Evolutionary conservation across 2,888 invertebrate genomes (phyloP).

Genomic region (Parnassius apollo): DNA sequence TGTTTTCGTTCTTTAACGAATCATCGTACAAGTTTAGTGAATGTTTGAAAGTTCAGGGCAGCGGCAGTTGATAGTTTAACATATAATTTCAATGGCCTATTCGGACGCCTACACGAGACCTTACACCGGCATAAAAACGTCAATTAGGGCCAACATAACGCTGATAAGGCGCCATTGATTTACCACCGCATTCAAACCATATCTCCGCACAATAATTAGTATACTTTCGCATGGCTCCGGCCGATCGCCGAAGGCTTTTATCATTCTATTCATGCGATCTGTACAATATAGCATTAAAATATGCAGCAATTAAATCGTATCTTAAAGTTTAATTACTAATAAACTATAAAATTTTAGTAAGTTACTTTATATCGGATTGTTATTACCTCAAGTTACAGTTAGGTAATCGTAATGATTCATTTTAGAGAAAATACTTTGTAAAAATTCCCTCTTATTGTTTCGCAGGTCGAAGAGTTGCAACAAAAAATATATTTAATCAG

Average conservation of each 20-base stretch:
- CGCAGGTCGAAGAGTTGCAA: too few species aligned
- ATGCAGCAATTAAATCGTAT: constrained; percentile 10
- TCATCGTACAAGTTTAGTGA: too few species aligned
- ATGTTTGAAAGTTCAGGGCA: too few species aligned
- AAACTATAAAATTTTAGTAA: background rate
- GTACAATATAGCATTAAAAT: constrained; percentile 5
- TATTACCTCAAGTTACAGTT: too few species aligned
- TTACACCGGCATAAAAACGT: constrained; percentile 25
- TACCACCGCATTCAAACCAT: constrained; percentile 24
- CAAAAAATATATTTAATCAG: too few species aligned
- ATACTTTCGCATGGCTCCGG: constrained; percentile 15
- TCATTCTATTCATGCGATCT: constrained; percentile 10
- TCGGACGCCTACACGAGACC: constrained; percentile 11
- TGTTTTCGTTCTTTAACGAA: too few species aligned
- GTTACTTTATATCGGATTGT: constrained; percentile 4
- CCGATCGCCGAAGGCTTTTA: constrained; percentile 12
- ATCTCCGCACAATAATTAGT: constrained; percentile 29
- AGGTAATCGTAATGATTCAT: too few species aligned
- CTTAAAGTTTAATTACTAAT: constrained; percentile 1
- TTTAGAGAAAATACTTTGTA: too few species aligned
- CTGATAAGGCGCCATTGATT: constrained; percentile 29
- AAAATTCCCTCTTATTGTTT: too few species aligned
- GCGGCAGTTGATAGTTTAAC: too few species aligned
- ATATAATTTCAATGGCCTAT: constrained; percentile 19
- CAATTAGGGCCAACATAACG: constrained; percentile 26